Percentiles rank a stretch among this genome's conserved stretches.
phyloP scores from a whole-genome alignment of 1,140 invertebrate genomes.

The Ectropis grisescens region DNA sequence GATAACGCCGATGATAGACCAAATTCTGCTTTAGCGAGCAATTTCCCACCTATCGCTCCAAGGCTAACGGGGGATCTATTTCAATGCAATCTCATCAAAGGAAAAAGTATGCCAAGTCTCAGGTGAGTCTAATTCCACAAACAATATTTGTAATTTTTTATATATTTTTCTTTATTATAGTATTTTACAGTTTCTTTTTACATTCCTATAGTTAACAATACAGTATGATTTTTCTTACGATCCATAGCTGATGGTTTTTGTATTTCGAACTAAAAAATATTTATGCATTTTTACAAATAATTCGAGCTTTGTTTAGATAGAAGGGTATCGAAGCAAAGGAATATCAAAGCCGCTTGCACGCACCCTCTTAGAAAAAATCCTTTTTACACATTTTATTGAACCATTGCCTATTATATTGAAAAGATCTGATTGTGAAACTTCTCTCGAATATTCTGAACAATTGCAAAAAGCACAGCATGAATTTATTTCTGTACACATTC shows the following conservation, averaged over 20 bases:
- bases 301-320: too few species aligned
- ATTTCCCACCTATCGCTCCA: constrained; percentile 51
- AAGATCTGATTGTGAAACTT: too few species aligned
- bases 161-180: constrained; percentile 8
- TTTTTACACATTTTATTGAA: too few species aligned
- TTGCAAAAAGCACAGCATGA: constrained; percentile 57
- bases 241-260: too few species aligned
- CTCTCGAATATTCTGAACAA: too few species aligned
- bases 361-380: too few species aligned
- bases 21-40: constrained; percentile 49
- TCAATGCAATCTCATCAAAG: constrained; percentile 86
- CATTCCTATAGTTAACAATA: constrained; percentile 10
- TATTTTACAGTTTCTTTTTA: constrained; percentile 8
- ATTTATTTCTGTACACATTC: constrained; percentile 33
- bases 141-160: not conserved
- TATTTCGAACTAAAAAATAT: too few species aligned
- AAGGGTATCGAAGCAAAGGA: too few species aligned
- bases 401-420: too few species aligned
- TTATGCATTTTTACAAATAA: too few species aligned
- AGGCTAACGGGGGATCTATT: constrained; percentile 50
- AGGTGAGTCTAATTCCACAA: constrained; percentile 75
- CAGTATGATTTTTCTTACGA: too few species aligned
- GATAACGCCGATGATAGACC: constrained; percentile 79
- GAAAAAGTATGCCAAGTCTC: constrained; percentile 95
- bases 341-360: too few species aligned